Conservation (phyloP, 2,888 invertebrate genomes). For the Cantharis lateralis region DNA sequence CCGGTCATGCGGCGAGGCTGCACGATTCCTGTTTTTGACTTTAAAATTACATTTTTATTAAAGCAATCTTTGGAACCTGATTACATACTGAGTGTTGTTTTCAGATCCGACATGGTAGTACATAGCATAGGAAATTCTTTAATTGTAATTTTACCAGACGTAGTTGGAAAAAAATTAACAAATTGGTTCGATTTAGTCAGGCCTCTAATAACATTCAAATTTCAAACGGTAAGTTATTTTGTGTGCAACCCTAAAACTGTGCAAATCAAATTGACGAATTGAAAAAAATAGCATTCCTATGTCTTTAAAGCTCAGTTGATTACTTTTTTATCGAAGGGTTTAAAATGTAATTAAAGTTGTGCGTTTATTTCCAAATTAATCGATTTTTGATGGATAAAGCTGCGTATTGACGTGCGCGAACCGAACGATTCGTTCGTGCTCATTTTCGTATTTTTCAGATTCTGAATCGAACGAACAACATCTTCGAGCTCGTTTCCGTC, state of each 20-base stretch:
- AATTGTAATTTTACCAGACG: slow-evolving; percentile 85
- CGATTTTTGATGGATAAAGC: background rate
- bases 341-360: background rate
- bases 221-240: slow-evolving; percentile 81
- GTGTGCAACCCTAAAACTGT: background rate
- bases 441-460: slow-evolving; percentile 69
- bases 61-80: too few species aligned
- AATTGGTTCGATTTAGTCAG: slow-evolving; percentile 91
- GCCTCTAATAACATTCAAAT: slow-evolving; percentile 92
- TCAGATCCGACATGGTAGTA: slow-evolving; percentile 84
- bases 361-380: background rate
- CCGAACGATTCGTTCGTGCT: background rate
- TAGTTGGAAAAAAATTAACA: slow-evolving; percentile 87
- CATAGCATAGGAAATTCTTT: slow-evolving; percentile 89
- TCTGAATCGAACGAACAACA: slow-evolving; percentile 92
- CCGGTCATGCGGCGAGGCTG: too few species aligned
- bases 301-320: background rate
- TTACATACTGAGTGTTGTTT: slow-evolving; percentile 11
- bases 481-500: slow-evolving; percentile 91
- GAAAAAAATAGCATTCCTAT: background rate
- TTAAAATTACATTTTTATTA: too few species aligned
- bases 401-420: background rate
- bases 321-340: background rate
- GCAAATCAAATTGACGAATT: too few species aligned
- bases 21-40: too few species aligned